Evolutionary conservation across 2,888 invertebrate genomes (phyloP), one percentile per base, ranked within the genome.

Genomic region (Allolobophora icterica): DNA sequence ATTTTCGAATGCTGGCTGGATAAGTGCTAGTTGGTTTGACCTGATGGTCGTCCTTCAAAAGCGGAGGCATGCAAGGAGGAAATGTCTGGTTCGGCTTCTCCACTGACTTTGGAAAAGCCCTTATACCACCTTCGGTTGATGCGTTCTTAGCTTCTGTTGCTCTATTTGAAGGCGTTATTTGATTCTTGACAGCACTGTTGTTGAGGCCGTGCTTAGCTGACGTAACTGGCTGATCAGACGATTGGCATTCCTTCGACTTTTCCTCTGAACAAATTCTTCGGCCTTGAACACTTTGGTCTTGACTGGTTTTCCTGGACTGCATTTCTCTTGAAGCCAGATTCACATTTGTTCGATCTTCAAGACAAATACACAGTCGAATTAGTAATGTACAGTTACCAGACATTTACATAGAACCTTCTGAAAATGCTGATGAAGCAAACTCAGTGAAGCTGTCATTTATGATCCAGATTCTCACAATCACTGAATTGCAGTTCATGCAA

Each of bases 1-100:
- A 87, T 34, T 87, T 87, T 87, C 87, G 34, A 21, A 87, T 38
- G 87, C 35, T 87, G 30, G 71, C 71, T 34, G 84, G 84, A 21
- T 84, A 84, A 5, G 84, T 84, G 84, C 84, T 84, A 1, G 30
- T 84, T 24, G 87, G 87, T 24, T 38, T 34, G 35, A 87, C 87
- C 35, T 35, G 87, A 35, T 34, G 87, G 35, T 87, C 87, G 35
- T 87, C 87, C 38, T 87, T 87, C 21, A 87, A 24, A 24, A 87
- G 38, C 87, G 17, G 87, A 87, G 87, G 35, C 8, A 24, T 87
- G 24, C 87, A 38, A 0, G 87, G 87, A 34, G 87, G 87, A 35
- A 34, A 87, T 17, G 87, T 87, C 87, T 87, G 87, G 38, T 24
- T 87, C 34, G 87, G 87, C 30, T 35, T 87, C 87, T 87, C 87